phyloP scores from a whole-genome alignment of 2,797 vertebrate species.

The Gadopsis bispinosus region DNA sequence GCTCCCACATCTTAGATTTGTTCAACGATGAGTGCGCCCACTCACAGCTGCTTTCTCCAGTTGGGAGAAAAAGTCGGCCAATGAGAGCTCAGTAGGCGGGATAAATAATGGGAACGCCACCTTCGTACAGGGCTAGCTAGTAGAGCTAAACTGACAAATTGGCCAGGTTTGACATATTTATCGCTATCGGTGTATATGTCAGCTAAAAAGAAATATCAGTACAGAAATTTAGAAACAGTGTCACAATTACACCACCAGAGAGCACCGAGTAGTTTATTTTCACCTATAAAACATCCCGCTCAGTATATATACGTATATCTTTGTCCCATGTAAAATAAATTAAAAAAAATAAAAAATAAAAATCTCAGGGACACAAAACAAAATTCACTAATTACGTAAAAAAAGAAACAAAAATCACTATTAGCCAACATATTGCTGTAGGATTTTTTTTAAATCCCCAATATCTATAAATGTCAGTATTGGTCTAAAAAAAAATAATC shows the following conservation, averaged over 20 bases:
- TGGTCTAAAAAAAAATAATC: too few relatives aligned
- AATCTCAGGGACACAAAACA: too few relatives aligned
- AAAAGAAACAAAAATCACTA: too few relatives aligned
- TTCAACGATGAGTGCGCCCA: slow-evolving; percentile 1
- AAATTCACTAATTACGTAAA: too few relatives aligned
- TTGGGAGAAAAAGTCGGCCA: slow-evolving; percentile 2
- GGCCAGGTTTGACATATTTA: not conserved
- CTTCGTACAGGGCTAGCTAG: not conserved
- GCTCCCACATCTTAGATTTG: slow-evolving; percentile 9
- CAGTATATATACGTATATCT: too few relatives aligned
- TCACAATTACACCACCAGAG: not conserved
- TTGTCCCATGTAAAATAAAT: too few relatives aligned
- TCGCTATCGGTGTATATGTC: not conserved
- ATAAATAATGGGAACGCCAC: not conserved
- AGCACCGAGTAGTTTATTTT: not conserved
- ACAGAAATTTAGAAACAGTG: not conserved
- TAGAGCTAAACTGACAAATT: not conserved
- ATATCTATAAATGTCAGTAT: too few relatives aligned
- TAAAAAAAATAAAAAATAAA: too few relatives aligned
- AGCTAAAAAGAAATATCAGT: not conserved
- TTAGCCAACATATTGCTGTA: too few relatives aligned
- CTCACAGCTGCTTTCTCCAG: slow-evolving; percentile 5
- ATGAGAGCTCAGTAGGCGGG: not conserved
- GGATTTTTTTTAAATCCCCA: too few relatives aligned
- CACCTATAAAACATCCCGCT: not conserved